These are phyloP conservation scores for Ceuthmochares aereus DNA, from an alignment of 2,113 vertebrate species.

Conservation along the genomic window DNA sequence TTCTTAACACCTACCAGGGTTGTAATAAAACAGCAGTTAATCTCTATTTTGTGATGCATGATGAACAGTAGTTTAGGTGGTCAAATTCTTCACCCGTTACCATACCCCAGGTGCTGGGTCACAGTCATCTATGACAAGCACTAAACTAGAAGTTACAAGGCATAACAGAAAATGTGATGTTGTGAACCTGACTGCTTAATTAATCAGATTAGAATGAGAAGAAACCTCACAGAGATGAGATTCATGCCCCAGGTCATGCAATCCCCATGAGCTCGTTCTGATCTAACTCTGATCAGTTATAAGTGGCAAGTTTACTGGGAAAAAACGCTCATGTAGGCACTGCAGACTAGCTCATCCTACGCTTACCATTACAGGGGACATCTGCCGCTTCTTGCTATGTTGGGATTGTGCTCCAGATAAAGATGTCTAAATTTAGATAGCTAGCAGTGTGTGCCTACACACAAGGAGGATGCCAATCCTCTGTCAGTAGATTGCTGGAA, in stretches of 20 bases:
- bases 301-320: not conserved
- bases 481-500: not conserved
- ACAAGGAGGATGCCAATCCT: not conserved
- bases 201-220: not conserved
- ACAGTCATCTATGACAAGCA: not conserved
- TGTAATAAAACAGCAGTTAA: not conserved
- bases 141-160: not conserved
- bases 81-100: not conserved
- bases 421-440: not conserved
- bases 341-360: not conserved
- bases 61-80: not conserved
- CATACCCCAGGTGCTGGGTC: not conserved
- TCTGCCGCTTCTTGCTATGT: not conserved
- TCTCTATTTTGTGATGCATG: not conserved
- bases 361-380: not conserved
- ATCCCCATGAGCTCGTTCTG: not conserved
- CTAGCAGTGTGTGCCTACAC: not conserved
- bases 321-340: not conserved
- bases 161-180: not conserved
- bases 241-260: not conserved
- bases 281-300: not conserved
- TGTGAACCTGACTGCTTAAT: not conserved
- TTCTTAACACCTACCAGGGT: not conserved
- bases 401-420: not conserved
- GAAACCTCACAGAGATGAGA: not conserved